These are phyloP conservation scores for Cydia amplana DNA, from an alignment of 1,140 invertebrate genomes.

Conservation along the genomic window DNA sequence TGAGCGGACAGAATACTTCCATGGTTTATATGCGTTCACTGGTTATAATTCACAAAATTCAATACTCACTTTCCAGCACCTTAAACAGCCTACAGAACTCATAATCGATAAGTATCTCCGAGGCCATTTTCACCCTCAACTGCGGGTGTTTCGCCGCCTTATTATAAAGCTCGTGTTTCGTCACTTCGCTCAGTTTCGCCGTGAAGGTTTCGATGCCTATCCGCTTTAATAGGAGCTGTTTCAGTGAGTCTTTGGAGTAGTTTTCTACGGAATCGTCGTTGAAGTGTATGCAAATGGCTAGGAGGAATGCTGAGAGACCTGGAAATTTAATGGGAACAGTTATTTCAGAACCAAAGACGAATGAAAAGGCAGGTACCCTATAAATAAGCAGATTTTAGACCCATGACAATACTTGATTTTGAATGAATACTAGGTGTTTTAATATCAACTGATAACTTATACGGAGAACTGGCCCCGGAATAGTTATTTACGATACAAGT, in stretches of 20 bases:
- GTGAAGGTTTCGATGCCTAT: constrained; percentile 95
- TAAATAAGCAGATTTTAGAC: too few species aligned
- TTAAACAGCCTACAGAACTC: constrained; percentile 96
- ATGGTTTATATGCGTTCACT: too few species aligned
- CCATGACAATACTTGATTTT: too few species aligned
- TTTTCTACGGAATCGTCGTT: constrained; percentile 92
- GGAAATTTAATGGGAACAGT: background rate
- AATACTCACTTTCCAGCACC: constrained; percentile 83
- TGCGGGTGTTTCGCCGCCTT: constrained; percentile 96
- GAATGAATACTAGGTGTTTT: too few species aligned
- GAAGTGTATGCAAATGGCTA: constrained; percentile 95
- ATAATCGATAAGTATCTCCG: constrained; percentile 94
- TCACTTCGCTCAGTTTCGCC: constrained; percentile 92
- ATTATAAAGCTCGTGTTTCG: constrained; percentile 94
- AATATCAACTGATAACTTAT: too few species aligned
- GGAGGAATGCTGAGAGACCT: constrained; percentile 94
- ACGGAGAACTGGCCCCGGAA: too few species aligned
- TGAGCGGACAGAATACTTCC: too few species aligned
- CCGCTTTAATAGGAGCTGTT: constrained; percentile 92
- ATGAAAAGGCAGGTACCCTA: too few species aligned
- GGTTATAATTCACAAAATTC: background rate
- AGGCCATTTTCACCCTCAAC: constrained; percentile 86
- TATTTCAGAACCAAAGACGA: too few species aligned
- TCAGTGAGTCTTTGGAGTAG: constrained; percentile 90
- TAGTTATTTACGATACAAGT: too few species aligned